Conservation (phyloP, 1,140 invertebrate genomes). For the Zaprionus lachaisei region DNA sequence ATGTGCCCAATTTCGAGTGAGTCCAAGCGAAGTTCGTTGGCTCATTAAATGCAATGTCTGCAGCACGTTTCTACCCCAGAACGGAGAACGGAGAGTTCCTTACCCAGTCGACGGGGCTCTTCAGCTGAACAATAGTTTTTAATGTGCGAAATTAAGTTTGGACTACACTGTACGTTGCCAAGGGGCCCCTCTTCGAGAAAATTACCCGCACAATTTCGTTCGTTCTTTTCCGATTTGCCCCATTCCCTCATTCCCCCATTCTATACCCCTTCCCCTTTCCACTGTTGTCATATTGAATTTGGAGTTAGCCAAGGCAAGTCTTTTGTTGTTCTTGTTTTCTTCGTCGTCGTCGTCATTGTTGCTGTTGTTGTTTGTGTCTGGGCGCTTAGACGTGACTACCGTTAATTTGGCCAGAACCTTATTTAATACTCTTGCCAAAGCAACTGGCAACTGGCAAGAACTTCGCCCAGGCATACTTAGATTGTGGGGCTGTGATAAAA, state of each 20-base stretch:
- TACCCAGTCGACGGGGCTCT: slow-evolving; percentile 16
- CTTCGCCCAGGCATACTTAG: slow-evolving; percentile 58
- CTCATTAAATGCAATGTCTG: slow-evolving; percentile 62
- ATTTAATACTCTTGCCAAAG: slow-evolving; percentile 48
- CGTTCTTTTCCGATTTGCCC: slow-evolving; percentile 27
- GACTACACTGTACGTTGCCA: slow-evolving; percentile 25
- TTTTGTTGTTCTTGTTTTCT: slow-evolving; percentile 39
- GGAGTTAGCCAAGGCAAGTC: slow-evolving; percentile 64
- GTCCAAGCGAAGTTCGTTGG: slow-evolving; percentile 41
- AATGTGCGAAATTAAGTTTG: slow-evolving; percentile 79
- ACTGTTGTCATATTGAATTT: slow-evolving; percentile 67
- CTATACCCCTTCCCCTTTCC: slow-evolving; percentile 5
- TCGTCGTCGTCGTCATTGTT: slow-evolving; percentile 3
- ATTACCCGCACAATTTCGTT: slow-evolving; percentile 64
- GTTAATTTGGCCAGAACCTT: slow-evolving; percentile 73
- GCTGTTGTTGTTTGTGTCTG: slow-evolving; percentile 45
- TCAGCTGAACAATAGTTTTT: slow-evolving; percentile 68
- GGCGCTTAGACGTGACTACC: slow-evolving; percentile 72
- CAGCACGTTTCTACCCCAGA: slow-evolving; percentile 48
- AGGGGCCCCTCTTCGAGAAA: slow-evolving; percentile 28
- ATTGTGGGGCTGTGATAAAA: slow-evolving; percentile 60
- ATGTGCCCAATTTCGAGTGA: slow-evolving; percentile 42
- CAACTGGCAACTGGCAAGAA: slow-evolving; percentile 51
- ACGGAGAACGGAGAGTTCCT: not conserved
- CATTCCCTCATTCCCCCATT: not conserved